Evolutionary conservation across 2,797 vertebrate genomes (phyloP), one percentile per base, ranked within the genome.

Genomic region (Melanotaenia boesemani): DNA sequence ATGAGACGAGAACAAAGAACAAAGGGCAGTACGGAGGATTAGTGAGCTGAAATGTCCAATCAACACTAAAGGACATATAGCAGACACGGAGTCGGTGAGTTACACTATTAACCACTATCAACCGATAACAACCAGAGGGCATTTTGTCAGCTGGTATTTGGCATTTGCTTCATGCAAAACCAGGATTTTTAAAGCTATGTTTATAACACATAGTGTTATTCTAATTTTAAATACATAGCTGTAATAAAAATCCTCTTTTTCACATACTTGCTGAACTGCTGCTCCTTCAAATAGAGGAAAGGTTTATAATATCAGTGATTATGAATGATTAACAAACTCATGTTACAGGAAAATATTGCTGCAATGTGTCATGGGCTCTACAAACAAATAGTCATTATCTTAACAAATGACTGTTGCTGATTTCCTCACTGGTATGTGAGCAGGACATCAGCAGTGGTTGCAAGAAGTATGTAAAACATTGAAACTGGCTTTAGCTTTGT

Each of bases 1-100:
- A 86, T 76, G 74, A 88, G 77, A 83, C 39, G 69, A 78, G 81
- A 86, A 85, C 85, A 90, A 87, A 77, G 82, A 76, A 88, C 83
- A 90, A 84, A 72, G 67, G 67, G 54, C 18, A 54, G 59, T 44
- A 48, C 1, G 37, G 68, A 59, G 70, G 80, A 88, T 88, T 89
- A 88, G 81, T 75, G 64, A 64, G 71, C 63, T 83, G 22, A 64
- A 44, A 58, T 67, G 52, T 83, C 71, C 69, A 71, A 66, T 50
- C 39, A 63, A 70, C 52, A 75, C 55, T 70, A 60, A 86, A 73
- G 62, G 71, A 81, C 26, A 7, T 37, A 34, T 20, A 39, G 36
- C 22, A 70, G 59, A 70, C 6, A 28, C 36, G 54, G 62, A 76
- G 56, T 78, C 37, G 77, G 26, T 64, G 34, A 24, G 70, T 76